A percentile compares a stretch with the other conserved stretches of the same genome.
Evolutionary conservation across 1,140 invertebrate genomes (phyloP).

Genomic region (Sycophila sp.): DNA sequence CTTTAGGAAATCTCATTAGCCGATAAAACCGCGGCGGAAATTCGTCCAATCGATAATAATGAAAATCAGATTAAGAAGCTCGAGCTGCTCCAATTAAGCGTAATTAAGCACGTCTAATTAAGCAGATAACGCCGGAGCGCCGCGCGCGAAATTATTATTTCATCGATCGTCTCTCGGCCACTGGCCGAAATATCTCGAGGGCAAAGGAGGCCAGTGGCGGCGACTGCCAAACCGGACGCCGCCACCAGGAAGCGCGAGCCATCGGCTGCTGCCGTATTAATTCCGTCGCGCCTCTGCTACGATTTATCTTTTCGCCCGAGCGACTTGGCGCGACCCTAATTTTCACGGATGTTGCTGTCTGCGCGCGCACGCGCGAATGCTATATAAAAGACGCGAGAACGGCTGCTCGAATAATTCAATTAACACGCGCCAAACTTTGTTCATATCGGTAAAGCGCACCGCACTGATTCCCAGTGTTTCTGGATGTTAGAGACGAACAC

Average conservation of each 20-base stretch:
- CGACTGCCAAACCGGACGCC: conserved; percentile 1
- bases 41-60: conserved; percentile 27
- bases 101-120: conserved; percentile 26
- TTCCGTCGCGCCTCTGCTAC: neutral
- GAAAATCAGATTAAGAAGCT: conserved; percentile 20
- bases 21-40: neutral
- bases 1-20: neutral
- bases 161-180: conserved; percentile 4
- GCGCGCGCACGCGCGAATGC: neutral
- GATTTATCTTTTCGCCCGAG: conserved; percentile 18
- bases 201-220: neutral
- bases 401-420: conserved; percentile 32
- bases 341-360: neutral
- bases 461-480: no score
- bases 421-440: no score
- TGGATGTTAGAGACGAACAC: no score
- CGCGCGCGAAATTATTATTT: conserved; percentile 27
- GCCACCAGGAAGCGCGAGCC: neutral
- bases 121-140: conserved; percentile 2
- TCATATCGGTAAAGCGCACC: no score
- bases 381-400: conserved; percentile 14
- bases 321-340: conserved; percentile 10
- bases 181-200: neutral
- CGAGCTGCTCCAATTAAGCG: conserved; percentile 4
- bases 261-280: neutral